phyloP scores from a whole-genome alignment of 1,140 invertebrate species.

The Lerema accius region DNA sequence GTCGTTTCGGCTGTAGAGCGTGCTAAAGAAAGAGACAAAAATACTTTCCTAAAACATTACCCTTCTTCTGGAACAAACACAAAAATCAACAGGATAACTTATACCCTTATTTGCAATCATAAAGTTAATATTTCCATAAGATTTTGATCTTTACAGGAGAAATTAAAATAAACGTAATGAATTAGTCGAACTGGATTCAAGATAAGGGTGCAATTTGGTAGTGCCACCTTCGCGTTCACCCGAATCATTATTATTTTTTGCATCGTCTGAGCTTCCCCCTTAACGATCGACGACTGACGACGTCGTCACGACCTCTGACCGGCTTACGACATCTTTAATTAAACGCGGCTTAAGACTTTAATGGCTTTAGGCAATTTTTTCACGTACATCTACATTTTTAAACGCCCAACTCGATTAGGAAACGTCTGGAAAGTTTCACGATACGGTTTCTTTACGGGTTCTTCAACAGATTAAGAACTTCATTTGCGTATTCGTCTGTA shows the following conservation, averaged over 20 bases:
- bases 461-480: conserved; percentile 26
- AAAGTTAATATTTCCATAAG: too few relatives aligned
- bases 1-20: too few relatives aligned
- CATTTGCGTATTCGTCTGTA: conserved; percentile 25
- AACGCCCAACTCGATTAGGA: conserved; percentile 54
- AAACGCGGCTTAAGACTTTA: conserved; percentile 66
- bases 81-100: too few relatives aligned
- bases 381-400: conserved; percentile 54
- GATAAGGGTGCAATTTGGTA: conserved; percentile 37
- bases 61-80: too few relatives aligned
- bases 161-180: too few relatives aligned
- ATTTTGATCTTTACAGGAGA: too few relatives aligned
- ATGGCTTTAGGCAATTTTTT: conserved; percentile 65
- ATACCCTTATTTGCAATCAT: too few relatives aligned
- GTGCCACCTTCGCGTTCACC: conserved; percentile 37
- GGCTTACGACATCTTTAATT: conserved; percentile 66
- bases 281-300: conserved; percentile 23
- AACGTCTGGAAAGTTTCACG: conserved; percentile 65
- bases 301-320: conserved; percentile 40
- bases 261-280: conserved; percentile 49
- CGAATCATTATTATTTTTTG: conserved; percentile 62
- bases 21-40: too few relatives aligned
- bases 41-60: too few relatives aligned
- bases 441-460: conserved; percentile 22
- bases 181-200: conserved; percentile 27